Conservation (phyloP, 2,113 vertebrate species). For the Cercocebus atys region DNA sequence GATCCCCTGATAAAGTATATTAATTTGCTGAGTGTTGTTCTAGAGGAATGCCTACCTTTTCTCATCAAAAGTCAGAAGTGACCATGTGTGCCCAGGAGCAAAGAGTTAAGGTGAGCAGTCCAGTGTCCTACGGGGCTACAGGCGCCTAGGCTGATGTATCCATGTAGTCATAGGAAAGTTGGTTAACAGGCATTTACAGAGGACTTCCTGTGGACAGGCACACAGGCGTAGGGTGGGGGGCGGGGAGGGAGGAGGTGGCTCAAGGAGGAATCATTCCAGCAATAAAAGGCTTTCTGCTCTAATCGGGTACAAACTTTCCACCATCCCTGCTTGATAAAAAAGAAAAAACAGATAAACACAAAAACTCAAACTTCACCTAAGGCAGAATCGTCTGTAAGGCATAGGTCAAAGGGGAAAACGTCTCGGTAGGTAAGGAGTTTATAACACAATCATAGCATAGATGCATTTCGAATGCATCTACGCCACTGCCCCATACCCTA, state of each 20-base stretch:
- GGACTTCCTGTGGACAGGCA: not conserved
- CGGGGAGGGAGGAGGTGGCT: not conserved
- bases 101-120: not conserved
- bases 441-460: not conserved
- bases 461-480: not conserved
- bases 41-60: not conserved
- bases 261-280: not conserved
- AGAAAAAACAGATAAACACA: not conserved
- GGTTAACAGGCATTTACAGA: not conserved
- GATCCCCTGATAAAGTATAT: not conserved
- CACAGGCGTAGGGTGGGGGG: too few relatives aligned
- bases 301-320: not conserved
- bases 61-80: not conserved
- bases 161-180: accelerated
- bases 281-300: not conserved
- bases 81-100: not conserved
- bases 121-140: accelerated
- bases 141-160: not conserved
- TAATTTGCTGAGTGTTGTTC: not conserved
- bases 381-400: not conserved
- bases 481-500: too few relatives aligned
- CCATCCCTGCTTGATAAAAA: not conserved
- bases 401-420: accelerated
- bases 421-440: not conserved
- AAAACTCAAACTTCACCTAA: not conserved